Evolutionary conservation across 2,113 vertebrate genomes (phyloP), one percentile per base, ranked within the genome.

Genomic region (Amazona guildingii): DNA sequence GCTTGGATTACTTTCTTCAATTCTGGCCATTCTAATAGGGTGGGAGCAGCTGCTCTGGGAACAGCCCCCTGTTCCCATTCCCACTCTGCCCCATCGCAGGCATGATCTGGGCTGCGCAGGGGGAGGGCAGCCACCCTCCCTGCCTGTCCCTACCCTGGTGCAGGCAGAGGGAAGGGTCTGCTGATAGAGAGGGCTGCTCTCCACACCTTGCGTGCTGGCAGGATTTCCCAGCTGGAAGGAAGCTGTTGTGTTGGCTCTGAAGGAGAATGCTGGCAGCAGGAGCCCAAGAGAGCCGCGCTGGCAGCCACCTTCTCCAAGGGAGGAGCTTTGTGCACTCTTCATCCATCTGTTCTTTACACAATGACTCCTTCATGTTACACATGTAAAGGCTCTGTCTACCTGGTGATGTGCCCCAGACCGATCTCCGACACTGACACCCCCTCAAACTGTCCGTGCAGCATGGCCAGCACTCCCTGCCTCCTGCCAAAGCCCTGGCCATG

Each of bases 351-450:
- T 31, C 48, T 66, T 67, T 35, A 63, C 5, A 27, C 51, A 54
- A 5, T 10, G 19, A 6, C 13, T 55, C 51, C 16, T 54, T 12
- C 17, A 27, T 37, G 31, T 41, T 4, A 11, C 13, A 5, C 10
- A 16, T 6, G 9, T 9, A 28, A 55, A 37, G 68, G 64, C 41
- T 61, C 2, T 17, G 17, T 61, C 43, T 73, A 63, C 19, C 8
- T 7, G 29, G 31, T 7, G 72, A 11, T 1, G 1, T 64, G 43
- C 10, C 31, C 35, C 2, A 2, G 41, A 8, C 8, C 0, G 0
- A 17, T 24, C 64, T 35, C 41, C 11, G 90, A 59, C 39, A 10
- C 52, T n/a, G n/a, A n/a, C n/a, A n/a, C n/a, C n/a, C n/a, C 20
- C 69, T 29, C 44, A 37, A 28, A 20, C 28, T 7, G 5, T 15